Conservation (phyloP, 1,140 invertebrate genomes). For the Paracyclopina nana region DNA sequence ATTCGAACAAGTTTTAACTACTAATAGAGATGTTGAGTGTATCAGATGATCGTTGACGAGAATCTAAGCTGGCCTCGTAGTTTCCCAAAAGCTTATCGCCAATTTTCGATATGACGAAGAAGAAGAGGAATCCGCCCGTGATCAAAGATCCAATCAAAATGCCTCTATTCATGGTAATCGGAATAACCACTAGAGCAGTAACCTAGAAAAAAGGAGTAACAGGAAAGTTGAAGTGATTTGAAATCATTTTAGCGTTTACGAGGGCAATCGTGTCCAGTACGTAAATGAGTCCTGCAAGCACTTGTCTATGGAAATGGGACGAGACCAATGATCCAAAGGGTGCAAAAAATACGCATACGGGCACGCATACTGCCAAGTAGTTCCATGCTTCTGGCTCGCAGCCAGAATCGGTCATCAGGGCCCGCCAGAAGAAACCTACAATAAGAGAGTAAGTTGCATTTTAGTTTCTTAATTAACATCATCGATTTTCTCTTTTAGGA, state of each 20-base stretch:
- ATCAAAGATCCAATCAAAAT: constrained; percentile 2
- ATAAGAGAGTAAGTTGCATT: background rate
- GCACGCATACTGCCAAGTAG: constrained; percentile 8
- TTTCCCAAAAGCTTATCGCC: background rate
- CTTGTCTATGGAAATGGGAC: constrained; percentile 12
- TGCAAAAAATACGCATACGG: constrained; percentile 4
- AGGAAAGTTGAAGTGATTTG: background rate
- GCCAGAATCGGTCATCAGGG: constrained; percentile 4
- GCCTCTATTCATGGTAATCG: constrained; percentile 6
- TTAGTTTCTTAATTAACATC: background rate
- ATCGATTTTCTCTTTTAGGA: background rate
- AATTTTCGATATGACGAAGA: constrained; percentile 1
- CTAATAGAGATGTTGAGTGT: too few relatives aligned
- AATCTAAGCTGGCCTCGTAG: too few relatives aligned
- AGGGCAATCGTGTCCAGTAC: constrained; percentile 8
- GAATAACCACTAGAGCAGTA: constrained; percentile 8
- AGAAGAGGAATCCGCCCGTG: constrained; percentile 4
- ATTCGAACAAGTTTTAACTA: too few relatives aligned
- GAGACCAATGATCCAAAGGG: constrained; percentile 11
- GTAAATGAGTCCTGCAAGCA: constrained; percentile 8
- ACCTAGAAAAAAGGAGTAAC: constrained; percentile 6
- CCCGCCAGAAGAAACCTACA: constrained; percentile 13
- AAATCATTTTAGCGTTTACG: background rate
- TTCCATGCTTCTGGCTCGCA: constrained; percentile 8
- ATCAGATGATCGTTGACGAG: too few relatives aligned